A percentile compares a stretch with the other conserved stretches of the same genome.
Evolutionary conservation across 2,113 vertebrate species (phyloP).

Genomic region (Hemicordylus capensis): DNA sequence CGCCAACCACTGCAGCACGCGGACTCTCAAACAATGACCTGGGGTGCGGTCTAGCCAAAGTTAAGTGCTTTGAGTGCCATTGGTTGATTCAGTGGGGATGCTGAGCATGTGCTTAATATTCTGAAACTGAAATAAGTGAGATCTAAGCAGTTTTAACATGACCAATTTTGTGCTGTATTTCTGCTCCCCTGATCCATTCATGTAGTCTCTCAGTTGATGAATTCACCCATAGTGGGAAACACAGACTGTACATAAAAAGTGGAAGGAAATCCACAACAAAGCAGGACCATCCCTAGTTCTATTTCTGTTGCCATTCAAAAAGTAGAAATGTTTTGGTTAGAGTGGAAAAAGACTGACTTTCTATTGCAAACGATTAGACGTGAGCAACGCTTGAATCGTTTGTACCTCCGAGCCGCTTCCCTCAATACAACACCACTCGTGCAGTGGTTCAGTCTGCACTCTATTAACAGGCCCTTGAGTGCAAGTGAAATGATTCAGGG

Average conservation of each 20-base stretch:
- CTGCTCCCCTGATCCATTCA: not conserved
- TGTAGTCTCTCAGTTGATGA: not conserved
- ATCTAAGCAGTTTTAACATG: not conserved
- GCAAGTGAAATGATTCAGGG: conserved; percentile 8
- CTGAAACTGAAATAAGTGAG: not conserved
- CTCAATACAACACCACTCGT: not conserved
- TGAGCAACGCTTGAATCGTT: not conserved
- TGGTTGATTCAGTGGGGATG: not conserved
- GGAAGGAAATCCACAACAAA: not conserved
- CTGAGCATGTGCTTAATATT: not conserved
- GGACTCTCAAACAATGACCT: not conserved
- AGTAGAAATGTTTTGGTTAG: not conserved
- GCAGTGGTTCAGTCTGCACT: not conserved
- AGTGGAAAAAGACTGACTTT: not conserved
- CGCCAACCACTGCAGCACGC: no score
- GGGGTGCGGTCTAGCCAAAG: not conserved
- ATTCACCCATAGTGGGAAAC: not conserved
- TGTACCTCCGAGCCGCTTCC: not conserved
- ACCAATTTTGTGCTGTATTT: no score
- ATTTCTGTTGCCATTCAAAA: not conserved
- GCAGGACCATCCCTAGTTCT: not conserved
- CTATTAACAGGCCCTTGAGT: conserved; percentile 12
- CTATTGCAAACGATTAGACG: not conserved
- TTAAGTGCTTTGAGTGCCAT: not conserved
- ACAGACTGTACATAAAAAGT: not conserved